Conservation (phyloP, 2,113 vertebrate genomes). For the Ceuthmochares aereus region DNA sequence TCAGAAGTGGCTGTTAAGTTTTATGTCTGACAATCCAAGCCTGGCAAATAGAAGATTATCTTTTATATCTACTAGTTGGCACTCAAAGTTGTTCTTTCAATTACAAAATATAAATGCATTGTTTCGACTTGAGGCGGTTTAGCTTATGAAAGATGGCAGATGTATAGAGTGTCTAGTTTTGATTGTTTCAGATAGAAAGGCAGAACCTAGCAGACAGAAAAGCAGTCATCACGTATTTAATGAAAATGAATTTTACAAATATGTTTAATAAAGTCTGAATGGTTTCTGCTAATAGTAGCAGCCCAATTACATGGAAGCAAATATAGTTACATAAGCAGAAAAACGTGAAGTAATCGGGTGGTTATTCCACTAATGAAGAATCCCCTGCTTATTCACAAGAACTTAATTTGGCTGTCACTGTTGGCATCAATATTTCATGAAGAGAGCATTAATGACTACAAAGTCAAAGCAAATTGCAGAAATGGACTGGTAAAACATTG, state of each 20-base stretch:
- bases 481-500: not conserved
- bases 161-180: constrained; percentile 66
- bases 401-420: constrained; percentile 27
- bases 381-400: not conserved
- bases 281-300: constrained; percentile 55
- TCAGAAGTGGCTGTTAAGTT: constrained; percentile 75
- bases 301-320: constrained; percentile 26
- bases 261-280: constrained; percentile 63
- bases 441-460: not conserved
- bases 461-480: not conserved
- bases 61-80: constrained; percentile 72
- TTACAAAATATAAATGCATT: constrained; percentile 76
- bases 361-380: not conserved
- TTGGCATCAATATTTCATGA: constrained; percentile 10
- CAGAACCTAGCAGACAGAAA: constrained; percentile 58
- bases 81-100: constrained; percentile 75
- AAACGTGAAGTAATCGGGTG: constrained; percentile 10
- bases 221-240: constrained; percentile 64
- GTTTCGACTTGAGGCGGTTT: constrained; percentile 61
- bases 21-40: constrained; percentile 69
- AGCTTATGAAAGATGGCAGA: constrained; percentile 76
- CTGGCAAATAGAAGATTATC: constrained; percentile 71
- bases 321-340: constrained; percentile 24
- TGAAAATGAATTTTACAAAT: constrained; percentile 71
- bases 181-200: constrained; percentile 69